phyloP scores from a whole-genome alignment of 2,113 vertebrate genomes.

The Macroglossus sobrinus region DNA sequence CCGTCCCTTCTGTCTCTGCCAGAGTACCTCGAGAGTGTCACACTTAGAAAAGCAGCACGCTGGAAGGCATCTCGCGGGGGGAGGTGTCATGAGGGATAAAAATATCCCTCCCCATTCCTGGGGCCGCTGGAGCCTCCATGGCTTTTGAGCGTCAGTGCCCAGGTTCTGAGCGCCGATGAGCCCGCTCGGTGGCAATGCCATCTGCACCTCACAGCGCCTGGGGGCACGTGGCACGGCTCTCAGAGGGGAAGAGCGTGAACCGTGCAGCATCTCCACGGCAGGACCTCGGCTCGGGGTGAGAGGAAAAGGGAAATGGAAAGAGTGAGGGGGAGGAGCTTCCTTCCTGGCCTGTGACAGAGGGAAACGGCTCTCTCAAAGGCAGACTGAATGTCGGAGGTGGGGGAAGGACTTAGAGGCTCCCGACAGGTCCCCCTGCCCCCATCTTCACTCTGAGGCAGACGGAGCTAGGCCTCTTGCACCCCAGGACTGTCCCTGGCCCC shows the following conservation, averaged over 20 bases:
- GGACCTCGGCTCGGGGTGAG: background rate
- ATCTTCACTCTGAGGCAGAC: background rate
- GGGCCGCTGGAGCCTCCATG: accelerated
- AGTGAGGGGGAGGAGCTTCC: background rate
- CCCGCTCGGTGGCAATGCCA: accelerated
- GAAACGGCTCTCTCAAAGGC: background rate
- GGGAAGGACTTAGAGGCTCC: background rate
- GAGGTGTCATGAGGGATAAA: background rate
- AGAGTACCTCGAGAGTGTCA: background rate
- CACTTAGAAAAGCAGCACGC: background rate
- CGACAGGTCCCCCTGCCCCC: background rate
- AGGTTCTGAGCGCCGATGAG: accelerated
- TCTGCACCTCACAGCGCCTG: accelerated
- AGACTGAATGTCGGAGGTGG: background rate
- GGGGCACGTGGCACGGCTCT: accelerated
- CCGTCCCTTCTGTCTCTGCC: background rate
- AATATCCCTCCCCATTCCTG: background rate
- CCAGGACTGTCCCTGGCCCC: background rate
- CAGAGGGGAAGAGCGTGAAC: background rate
- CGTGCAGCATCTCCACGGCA: background rate
- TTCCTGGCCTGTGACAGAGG: background rate
- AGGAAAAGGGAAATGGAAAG: conserved; percentile 17
- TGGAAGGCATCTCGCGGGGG: background rate
- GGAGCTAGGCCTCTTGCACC: background rate
- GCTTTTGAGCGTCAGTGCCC: background rate